These are phyloP conservation scores for Asbolus verrucosus DNA, from an alignment of 1,140 invertebrate species.

Conservation along the genomic window DNA sequence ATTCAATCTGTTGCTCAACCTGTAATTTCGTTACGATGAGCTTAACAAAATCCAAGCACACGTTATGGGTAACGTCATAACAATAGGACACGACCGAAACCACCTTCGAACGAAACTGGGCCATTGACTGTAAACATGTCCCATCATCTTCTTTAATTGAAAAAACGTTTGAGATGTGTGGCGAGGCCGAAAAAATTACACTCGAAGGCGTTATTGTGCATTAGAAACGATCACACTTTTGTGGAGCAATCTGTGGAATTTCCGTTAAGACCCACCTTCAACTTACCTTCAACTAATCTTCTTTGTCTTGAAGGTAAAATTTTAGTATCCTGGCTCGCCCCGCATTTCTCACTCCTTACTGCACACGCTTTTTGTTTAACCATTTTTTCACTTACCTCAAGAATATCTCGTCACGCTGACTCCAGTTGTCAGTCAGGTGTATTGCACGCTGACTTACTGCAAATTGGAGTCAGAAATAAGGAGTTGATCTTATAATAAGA, in stretches of 20 bases:
- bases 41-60: slow-evolving; percentile 34
- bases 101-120: slow-evolving; percentile 30
- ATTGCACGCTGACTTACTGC: no score
- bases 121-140: slow-evolving; percentile 42
- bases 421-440: no score
- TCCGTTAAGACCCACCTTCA: slow-evolving; percentile 26
- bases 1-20: slow-evolving; percentile 19
- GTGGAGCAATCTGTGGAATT: slow-evolving; percentile 19
- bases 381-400: no score
- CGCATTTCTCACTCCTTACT: no score
- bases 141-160: slow-evolving; percentile 45
- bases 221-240: not conserved
- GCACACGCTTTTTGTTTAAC: no score
- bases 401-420: no score
- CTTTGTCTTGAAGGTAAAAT: slow-evolving; percentile 9
- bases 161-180: slow-evolving; percentile 12
- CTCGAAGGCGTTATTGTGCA: slow-evolving; percentile 13
- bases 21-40: slow-evolving; percentile 41
- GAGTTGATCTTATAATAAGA: no score
- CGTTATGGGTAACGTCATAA: slow-evolving; percentile 30
- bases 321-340: not conserved
- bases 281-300: slow-evolving; percentile 14
- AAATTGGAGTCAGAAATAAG: no score
- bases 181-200: slow-evolving; percentile 16
- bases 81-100: slow-evolving; percentile 17